Conservation (phyloP, 2,113 vertebrate species). For the Sturnira hondurensis region DNA sequence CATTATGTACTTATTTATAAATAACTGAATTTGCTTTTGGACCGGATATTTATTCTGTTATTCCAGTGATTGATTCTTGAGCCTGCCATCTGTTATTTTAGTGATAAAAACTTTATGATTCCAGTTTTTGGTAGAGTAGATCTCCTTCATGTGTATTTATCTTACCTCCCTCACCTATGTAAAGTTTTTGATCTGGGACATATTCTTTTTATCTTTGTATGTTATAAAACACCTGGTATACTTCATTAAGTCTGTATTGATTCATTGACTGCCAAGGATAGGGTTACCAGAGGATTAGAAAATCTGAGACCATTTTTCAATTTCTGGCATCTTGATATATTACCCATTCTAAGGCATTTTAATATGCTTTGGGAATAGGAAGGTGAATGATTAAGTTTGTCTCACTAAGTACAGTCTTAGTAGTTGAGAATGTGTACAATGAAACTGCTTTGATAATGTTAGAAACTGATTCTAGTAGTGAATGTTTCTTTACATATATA, state of each 20-base stretch:
- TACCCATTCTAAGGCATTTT: background rate
- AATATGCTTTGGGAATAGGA: background rate
- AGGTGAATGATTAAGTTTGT: background rate
- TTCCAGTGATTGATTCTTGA: slow-evolving; percentile 7
- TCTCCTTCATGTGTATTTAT: background rate
- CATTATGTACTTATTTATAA: slow-evolving; percentile 17
- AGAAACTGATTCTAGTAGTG: background rate
- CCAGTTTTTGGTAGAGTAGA: background rate
- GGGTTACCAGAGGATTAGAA: background rate
- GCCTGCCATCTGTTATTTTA: background rate
- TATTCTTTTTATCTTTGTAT: slow-evolving; percentile 8
- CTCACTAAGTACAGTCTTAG: background rate
- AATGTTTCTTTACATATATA: background rate
- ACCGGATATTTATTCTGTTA: background rate
- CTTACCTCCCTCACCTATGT: background rate
- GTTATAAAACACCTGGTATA: background rate
- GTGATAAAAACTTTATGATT: background rate
- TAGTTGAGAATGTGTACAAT: background rate
- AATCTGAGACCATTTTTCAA: background rate
- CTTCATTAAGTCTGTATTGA: background rate
- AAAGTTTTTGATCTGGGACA: background rate
- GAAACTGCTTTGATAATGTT: slow-evolving; percentile 36
- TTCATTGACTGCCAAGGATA: background rate
- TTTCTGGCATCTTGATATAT: background rate
- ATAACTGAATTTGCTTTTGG: background rate